phyloP scores from a whole-genome alignment of 2,888 invertebrate species.

The Ptychoptera contaminata region DNA sequence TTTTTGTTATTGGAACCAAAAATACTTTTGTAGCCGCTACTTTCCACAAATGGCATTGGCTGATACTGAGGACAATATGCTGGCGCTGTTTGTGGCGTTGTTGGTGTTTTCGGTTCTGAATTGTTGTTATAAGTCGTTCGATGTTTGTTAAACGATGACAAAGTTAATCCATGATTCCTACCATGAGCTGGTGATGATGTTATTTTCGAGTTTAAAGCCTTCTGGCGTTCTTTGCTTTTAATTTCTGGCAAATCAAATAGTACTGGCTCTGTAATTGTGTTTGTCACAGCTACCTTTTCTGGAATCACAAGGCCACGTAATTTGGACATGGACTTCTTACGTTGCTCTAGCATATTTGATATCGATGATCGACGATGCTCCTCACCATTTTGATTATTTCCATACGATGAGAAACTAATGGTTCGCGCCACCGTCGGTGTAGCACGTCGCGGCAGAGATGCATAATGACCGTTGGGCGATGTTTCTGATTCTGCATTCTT shows the following conservation, averaged over 20 bases:
- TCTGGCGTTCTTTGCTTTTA: constrained; percentile 49
- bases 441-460: constrained; percentile 17
- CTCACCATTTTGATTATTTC: constrained; percentile 2
- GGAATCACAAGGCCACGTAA: constrained; percentile 79
- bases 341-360: constrained; percentile 62
- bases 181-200: neutral
- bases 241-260: constrained; percentile 69
- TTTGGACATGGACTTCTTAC: constrained; percentile 68
- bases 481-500: too few relatives aligned
- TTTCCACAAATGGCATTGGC: neutral
- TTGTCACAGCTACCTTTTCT: constrained; percentile 38
- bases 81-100: neutral
- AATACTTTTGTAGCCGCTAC: neutral
- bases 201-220: constrained; percentile 19
- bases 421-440: constrained; percentile 9
- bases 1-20: neutral
- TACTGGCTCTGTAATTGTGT: constrained; percentile 33
- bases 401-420: too few relatives aligned
- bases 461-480: constrained; percentile 11
- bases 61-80: neutral
- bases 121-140: too few relatives aligned
- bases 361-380: constrained; percentile 43
- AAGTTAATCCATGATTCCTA: neutral
- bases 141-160: too few relatives aligned
- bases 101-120: too few relatives aligned